A percentile compares a stretch with the other conserved stretches of the same genome.
phyloP scores from a whole-genome alignment of 2,797 vertebrate genomes.

The Cygnus olor region DNA sequence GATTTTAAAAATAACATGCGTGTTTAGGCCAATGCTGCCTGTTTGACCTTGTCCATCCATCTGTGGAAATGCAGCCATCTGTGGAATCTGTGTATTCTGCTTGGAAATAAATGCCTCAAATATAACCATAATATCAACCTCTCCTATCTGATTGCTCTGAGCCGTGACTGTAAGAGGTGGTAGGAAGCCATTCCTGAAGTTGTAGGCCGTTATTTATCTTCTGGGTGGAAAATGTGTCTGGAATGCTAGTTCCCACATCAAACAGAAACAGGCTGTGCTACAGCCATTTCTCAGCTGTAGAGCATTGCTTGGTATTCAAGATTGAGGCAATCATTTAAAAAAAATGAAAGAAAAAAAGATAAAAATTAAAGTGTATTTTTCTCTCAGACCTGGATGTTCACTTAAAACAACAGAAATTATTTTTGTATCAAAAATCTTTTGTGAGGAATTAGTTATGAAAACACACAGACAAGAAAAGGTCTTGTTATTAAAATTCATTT shows the following conservation, averaged over 20 bases:
- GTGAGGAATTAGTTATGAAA: background rate
- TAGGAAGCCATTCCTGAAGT: background rate
- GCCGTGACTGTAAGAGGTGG: background rate
- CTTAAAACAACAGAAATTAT: background rate
- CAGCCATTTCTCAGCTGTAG: background rate
- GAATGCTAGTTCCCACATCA: background rate
- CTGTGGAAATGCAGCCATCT: background rate
- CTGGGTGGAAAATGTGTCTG: conserved; percentile 1
- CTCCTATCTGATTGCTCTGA: background rate
- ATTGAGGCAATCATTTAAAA: background rate
- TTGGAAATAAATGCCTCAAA: background rate
- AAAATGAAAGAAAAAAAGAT: background rate
- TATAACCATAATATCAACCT: background rate
- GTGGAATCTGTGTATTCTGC: background rate
- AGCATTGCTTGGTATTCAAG: background rate
- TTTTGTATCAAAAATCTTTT: background rate
- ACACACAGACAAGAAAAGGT: background rate
- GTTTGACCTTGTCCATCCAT: background rate
- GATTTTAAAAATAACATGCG: background rate
- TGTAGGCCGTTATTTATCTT: conserved; percentile 33
- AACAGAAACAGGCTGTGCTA: background rate
- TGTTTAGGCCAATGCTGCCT: background rate
- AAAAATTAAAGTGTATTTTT: background rate
- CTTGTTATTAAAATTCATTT: background rate
- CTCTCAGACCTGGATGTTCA: background rate